Evolutionary conservation across 2,113 vertebrate species (phyloP).

Genomic region (Pangasianodon gigas): DNA sequence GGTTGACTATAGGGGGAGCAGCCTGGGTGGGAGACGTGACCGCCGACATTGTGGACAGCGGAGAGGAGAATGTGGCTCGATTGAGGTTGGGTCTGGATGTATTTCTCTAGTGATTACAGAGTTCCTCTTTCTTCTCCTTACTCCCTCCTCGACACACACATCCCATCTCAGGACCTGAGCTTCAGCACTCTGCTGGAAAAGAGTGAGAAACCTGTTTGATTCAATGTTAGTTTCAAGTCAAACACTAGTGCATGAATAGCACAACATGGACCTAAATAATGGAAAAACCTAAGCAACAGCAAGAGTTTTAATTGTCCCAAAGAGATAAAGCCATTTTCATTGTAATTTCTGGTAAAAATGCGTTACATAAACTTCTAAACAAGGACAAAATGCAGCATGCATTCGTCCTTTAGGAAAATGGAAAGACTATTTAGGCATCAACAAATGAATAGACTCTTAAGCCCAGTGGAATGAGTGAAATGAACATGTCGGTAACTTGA

Average conservation of each 20-base stretch:
- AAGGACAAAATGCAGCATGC: neutral
- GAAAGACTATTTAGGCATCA: neutral
- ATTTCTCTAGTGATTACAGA: slow-evolving; percentile 61
- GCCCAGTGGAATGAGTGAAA: neutral
- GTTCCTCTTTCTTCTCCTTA: slow-evolving; percentile 70
- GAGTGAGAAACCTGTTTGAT: slow-evolving; percentile 10
- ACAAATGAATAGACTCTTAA: neutral
- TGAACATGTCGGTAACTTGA: neutral
- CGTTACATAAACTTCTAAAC: neutral
- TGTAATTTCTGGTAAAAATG: neutral
- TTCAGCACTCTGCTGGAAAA: slow-evolving; percentile 54
- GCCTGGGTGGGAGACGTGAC: slow-evolving; percentile 80
- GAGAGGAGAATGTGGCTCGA: slow-evolving; percentile 58
- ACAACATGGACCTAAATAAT: neutral
- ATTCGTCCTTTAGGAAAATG: neutral
- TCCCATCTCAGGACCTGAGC: slow-evolving; percentile 85
- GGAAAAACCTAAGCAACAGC: neutral
- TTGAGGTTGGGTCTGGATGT: slow-evolving; percentile 60
- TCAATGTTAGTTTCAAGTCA: neutral
- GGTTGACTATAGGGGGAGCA: slow-evolving; percentile 82
- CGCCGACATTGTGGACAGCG: slow-evolving; percentile 79
- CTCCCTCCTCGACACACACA: slow-evolving; percentile 72
- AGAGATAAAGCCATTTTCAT: neutral
- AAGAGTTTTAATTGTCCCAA: too few species aligned
- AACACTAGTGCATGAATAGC: neutral